Evolutionary conservation across 2,113 vertebrate species (phyloP), one percentile per base, ranked within the genome.

Genomic region (Fregetta grallaria): DNA sequence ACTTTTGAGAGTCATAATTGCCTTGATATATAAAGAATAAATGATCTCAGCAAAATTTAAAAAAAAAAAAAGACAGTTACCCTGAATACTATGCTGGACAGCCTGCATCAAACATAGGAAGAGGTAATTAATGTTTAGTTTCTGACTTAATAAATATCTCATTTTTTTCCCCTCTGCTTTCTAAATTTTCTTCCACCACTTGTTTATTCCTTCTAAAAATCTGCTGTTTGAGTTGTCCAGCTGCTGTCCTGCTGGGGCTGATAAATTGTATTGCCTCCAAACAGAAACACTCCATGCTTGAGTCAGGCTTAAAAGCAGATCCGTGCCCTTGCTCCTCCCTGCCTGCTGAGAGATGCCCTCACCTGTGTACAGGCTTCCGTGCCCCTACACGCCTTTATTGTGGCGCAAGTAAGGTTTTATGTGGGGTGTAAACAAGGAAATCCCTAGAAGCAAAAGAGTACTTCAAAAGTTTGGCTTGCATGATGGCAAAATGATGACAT

Each of bases 371-470:
- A 81, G 70, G 49, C 49, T 94, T 85, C 89, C 3, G 3, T 75
- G 62, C 19, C 76, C 53, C 81, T 49, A 59, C 76, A n/a, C 1
- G 13, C 59, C 74, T 86, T 82, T 30, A 14, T 36, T 8, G 1
- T 63, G 77, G 84, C 26, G 63, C 59, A 91, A 71, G 40, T 32
- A 52, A 73, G 50, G 25, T 76, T 96, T 92, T 88, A 44, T 27
- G 38, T 27, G 26, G n/a, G 73, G 45, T 55, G 75, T 66, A 91
- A 91, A 90, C 45, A 94, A 94, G 80, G 86, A 96, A 95, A 97
- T 88, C 87, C 95, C 89, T 95, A 67, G 71, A 91, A 96, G 77
- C 58, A 75, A 49, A 70, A 79, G 13, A 91, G 8, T 27, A 36
- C 53, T 94, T 93, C 63, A 91, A 6, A 92, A 70, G 53, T 58